These are phyloP conservation scores for Drosophila vallismaia DNA, from an alignment of 2,888 invertebrate genomes.

Conservation along the genomic window DNA sequence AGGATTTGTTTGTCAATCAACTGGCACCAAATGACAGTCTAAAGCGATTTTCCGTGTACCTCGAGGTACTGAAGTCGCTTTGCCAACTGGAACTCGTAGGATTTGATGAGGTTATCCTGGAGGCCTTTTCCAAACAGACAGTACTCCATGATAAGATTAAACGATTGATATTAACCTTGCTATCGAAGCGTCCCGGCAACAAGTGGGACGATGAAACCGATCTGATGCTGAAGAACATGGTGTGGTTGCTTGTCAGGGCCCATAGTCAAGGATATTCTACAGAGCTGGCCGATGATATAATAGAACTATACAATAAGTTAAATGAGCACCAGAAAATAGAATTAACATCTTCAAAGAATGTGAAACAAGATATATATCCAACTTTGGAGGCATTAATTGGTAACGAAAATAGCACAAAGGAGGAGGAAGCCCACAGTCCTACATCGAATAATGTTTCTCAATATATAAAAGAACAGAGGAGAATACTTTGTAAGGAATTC, in stretches of 20 bases:
- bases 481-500: constrained; percentile 92
- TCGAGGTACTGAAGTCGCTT: constrained; percentile 61
- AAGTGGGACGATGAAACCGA: constrained; percentile 55
- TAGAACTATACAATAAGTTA: constrained; percentile 55
- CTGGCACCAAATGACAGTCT: constrained; percentile 61
- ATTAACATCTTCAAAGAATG: not conserved
- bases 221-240: constrained; percentile 56
- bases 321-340: constrained; percentile 28
- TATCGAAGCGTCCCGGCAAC: constrained; percentile 78
- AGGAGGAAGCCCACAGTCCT: constrained; percentile 84
- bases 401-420: constrained; percentile 81
- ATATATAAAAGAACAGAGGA: constrained; percentile 92
- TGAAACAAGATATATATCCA: constrained; percentile 84
- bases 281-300: constrained; percentile 40
- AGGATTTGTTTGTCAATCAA: constrained; percentile 65
- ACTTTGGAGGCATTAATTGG: constrained; percentile 83
- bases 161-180: constrained; percentile 65
- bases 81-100: constrained; percentile 75
- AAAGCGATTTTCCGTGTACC: constrained; percentile 65
- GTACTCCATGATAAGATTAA: constrained; percentile 64
- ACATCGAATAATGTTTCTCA: constrained; percentile 80
- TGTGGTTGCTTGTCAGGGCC: constrained; percentile 59
- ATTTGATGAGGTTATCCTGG: constrained; percentile 64
- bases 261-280: constrained; percentile 49
- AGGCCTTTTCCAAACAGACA: constrained; percentile 59